Evolutionary conservation across 1,140 invertebrate genomes (phyloP).

Genomic region (Pararge aegeria): DNA sequence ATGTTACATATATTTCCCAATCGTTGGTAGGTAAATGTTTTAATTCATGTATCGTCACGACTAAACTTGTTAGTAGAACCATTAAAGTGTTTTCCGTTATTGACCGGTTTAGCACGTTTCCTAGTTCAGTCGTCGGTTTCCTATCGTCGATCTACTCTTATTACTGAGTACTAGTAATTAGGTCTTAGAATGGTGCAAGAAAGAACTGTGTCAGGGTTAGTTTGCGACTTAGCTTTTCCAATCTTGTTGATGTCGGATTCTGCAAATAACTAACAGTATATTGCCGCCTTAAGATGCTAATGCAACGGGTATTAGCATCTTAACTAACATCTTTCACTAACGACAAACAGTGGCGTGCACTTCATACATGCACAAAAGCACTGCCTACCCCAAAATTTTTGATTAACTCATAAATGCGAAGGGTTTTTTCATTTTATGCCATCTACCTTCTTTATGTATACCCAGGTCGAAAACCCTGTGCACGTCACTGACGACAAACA

Average conservation of each 20-base stretch:
- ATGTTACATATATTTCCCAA: not conserved
- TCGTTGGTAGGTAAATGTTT: conserved; percentile 6
- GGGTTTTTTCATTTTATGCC: too few relatives aligned
- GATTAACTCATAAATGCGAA: too few relatives aligned
- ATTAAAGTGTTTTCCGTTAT: conserved; percentile 25
- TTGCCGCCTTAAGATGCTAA: not conserved
- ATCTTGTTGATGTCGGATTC: conserved; percentile 32
- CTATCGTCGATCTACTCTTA: conserved; percentile 48
- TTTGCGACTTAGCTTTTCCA: conserved; percentile 48
- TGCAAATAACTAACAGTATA: conserved; percentile 31
- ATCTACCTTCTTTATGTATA: too few relatives aligned
- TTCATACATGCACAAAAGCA: too few relatives aligned
- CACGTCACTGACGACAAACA: too few relatives aligned
- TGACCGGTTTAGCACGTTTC: conserved; percentile 32
- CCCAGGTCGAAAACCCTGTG: too few relatives aligned
- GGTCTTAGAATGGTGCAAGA: conserved; percentile 53
- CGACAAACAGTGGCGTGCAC: too few relatives aligned
- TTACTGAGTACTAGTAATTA: conserved; percentile 48
- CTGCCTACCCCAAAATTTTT: too few relatives aligned
- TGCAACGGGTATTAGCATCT: too few relatives aligned
- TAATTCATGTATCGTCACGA: conserved; percentile 7
- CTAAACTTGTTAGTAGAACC: conserved; percentile 5
- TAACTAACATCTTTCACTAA: too few relatives aligned
- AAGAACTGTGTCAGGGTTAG: conserved; percentile 59
- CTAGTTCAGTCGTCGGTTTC: conserved; percentile 46